A percentile compares a stretch with the other conserved stretches of the same genome.
These are phyloP conservation scores for Eristalis tenax DNA, from an alignment of 2,888 invertebrate genomes.

Conservation along the genomic window DNA sequence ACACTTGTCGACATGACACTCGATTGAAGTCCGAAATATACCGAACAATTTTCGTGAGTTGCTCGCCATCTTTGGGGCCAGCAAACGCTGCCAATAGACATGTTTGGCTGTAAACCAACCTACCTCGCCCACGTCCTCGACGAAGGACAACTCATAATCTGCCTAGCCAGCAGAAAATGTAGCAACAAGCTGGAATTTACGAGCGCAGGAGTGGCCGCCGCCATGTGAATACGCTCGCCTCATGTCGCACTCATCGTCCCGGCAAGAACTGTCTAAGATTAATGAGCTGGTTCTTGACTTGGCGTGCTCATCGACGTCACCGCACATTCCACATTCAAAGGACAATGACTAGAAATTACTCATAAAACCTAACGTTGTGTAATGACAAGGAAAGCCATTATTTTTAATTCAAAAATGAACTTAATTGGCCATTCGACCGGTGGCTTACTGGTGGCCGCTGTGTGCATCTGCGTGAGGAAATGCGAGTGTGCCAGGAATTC, in stretches of 20 bases:
- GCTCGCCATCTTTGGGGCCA: neutral
- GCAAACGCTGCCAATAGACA: neutral
- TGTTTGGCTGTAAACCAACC: constrained; percentile 1
- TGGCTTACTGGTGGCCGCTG: constrained; percentile 19
- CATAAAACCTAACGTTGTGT: constrained; percentile 48
- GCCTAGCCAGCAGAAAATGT: constrained; percentile 7
- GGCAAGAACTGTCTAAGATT: constrained; percentile 59
- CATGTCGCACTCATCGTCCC: constrained; percentile 39
- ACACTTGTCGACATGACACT: neutral
- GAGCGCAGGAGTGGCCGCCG: constrained; percentile 57
- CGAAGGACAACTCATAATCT: constrained; percentile 18
- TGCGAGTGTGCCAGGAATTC: constrained; percentile 56
- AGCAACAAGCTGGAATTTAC: constrained; percentile 48
- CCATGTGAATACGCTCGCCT: constrained; percentile 28
- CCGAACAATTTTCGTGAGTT: neutral
- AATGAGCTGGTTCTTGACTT: constrained; percentile 44
- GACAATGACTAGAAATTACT: constrained; percentile 33
- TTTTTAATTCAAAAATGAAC: constrained; percentile 70
- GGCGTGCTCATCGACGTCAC: neutral
- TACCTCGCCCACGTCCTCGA: constrained; percentile 27
- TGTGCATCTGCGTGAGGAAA: constrained; percentile 3
- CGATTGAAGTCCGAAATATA: neutral
- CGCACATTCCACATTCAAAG: neutral
- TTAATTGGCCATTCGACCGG: constrained; percentile 63
- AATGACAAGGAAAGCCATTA: constrained; percentile 64